Evolutionary conservation across 2,888 invertebrate genomes (phyloP), one percentile per base, ranked within the genome.

Genomic region (Cylloceria caligata): DNA sequence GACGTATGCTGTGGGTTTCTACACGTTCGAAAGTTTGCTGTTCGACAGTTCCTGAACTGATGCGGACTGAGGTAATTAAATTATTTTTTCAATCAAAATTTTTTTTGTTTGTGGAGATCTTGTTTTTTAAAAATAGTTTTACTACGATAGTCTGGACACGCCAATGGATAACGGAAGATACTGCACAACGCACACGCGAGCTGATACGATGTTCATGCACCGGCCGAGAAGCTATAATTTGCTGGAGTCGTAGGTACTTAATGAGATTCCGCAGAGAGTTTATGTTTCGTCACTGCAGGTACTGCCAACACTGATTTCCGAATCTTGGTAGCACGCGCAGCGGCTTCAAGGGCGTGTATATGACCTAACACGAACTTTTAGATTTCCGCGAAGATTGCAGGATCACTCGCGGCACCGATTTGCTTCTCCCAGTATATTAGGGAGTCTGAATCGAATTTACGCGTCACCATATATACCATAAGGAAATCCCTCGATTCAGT

Each of bases 391-490:
- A 76, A 80, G 4, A 45, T 9, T 13, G 76, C 60, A 0, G 69
- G 55, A 11, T 77, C 76, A 6, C 9, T 71, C 4, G 36, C 11
- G 6, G 42, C 39, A 0, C 84, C 73, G 11, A 82, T 45, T 5
- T 49, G 36, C 0, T 68, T 16, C 42, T 84, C 76, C 80, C 84
- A 80, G 9, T 52, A 69, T 24, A 68, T 76, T 9, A 68, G 27
- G 7, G 80, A 73, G 1, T 9, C 30, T 1, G 73, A 16, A 34
- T 82, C 76, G 55, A 82, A 47, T 49, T 80, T 65, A 0, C 45
- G 67, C 13, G 39, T 13, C 0, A 57, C 55, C 7, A 76, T 11
- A 30, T 60, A n/a, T 0, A 77, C 80, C 39, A 78, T 30, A 3
- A 72, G 47, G 62, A 57, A 24, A 16, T 78, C 78, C 83, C 79